These are phyloP conservation scores for Centropyge bicolor DNA, from an alignment of 2,797 vertebrate genomes.

Conservation along the genomic window DNA sequence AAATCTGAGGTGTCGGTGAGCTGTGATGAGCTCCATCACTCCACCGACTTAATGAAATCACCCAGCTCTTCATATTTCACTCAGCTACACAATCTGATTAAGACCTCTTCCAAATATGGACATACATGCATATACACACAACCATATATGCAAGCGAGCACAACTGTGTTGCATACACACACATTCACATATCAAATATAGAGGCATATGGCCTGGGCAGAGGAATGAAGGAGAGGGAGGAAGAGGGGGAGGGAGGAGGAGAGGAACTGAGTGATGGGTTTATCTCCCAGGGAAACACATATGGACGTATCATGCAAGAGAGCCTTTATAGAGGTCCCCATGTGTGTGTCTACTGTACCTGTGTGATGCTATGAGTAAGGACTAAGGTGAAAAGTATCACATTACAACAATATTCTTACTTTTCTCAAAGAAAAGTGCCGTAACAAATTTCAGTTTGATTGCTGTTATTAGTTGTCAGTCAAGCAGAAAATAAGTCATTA, in stretches of 20 bases:
- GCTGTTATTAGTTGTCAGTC: conserved; percentile 19
- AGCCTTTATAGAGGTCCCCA: conserved; percentile 5
- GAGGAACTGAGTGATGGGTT: conserved; percentile 33
- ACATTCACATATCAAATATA: conserved; percentile 55
- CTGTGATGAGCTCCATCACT: conserved; percentile 74
- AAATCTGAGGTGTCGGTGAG: conserved; percentile 59
- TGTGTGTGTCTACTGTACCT: neutral
- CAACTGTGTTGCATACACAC: conserved; percentile 17
- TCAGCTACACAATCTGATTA: conserved; percentile 74
- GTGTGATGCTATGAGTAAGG: neutral
- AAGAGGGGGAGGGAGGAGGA: conserved; percentile 21
- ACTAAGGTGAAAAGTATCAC: neutral
- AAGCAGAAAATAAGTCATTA: conserved; percentile 47
- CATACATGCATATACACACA: conserved; percentile 27
- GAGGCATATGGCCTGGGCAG: conserved; percentile 61
- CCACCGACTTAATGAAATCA: conserved; percentile 71
- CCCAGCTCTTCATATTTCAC: conserved; percentile 76
- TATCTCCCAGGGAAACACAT: conserved; percentile 50
- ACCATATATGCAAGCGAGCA: conserved; percentile 35
- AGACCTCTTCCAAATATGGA: conserved; percentile 50
- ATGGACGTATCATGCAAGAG: conserved; percentile 31
- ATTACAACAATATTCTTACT: neutral
- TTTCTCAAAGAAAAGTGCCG: neutral
- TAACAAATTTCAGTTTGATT: neutral
- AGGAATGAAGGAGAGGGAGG: conserved; percentile 50